These are phyloP conservation scores for Idaea aversata DNA, from an alignment of 2,888 invertebrate genomes.

Conservation along the genomic window DNA sequence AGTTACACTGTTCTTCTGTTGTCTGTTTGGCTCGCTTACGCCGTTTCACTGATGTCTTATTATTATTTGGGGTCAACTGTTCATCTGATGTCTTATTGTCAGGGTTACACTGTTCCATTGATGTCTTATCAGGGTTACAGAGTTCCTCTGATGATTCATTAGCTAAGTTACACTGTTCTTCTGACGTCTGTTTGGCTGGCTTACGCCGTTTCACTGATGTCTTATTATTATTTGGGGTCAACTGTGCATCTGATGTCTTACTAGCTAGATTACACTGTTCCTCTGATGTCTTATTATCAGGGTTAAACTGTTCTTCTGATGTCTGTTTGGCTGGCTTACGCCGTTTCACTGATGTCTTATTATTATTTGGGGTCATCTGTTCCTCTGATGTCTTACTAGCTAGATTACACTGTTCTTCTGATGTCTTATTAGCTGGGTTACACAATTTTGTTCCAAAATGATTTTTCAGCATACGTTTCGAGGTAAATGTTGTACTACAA, in stretches of 20 bases:
- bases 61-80: too few relatives aligned
- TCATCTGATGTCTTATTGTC: neutral
- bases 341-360: neutral
- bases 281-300: neutral
- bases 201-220: too few relatives aligned
- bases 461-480: slow-evolving; percentile 28
- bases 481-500: slow-evolving; percentile 39
- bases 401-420: neutral
- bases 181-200: too few relatives aligned
- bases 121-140: neutral
- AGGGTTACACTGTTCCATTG: neutral
- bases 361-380: neutral
- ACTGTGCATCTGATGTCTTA: neutral
- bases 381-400: too few relatives aligned
- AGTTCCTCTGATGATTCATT: too few relatives aligned
- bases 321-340: neutral
- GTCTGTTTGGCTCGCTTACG: too few relatives aligned
- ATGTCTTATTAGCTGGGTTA: neutral
- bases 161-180: too few relatives aligned
- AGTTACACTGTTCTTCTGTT: too few relatives aligned
- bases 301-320: neutral
- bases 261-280: neutral
- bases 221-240: too few relatives aligned
- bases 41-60: too few relatives aligned
- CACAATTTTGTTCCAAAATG: slow-evolving; percentile 35